phyloP scores from a whole-genome alignment of 2,888 invertebrate species.

The Epinotia demarniana region DNA sequence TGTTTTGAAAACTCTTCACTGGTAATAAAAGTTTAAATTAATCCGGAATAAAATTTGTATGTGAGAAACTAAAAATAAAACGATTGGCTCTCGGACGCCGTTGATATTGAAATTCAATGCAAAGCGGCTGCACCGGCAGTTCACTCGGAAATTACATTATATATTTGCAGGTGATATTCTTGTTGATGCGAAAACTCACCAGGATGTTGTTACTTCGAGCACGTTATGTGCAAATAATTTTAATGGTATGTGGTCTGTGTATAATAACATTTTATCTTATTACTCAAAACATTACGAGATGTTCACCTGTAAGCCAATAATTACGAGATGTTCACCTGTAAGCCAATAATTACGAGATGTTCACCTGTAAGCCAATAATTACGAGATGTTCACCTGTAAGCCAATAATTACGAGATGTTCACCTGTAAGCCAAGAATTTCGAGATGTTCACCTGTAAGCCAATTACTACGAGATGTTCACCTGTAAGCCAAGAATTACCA shows the following conservation, averaged over 20 bases:
- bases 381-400: no score
- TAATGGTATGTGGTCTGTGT: background rate
- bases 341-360: no score
- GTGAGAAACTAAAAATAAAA: constrained; percentile 18
- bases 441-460: no score
- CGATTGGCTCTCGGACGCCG: constrained; percentile 35
- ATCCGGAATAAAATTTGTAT: background rate
- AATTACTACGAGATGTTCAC: no score
- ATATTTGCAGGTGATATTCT: constrained; percentile 20
- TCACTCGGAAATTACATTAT: constrained; percentile 28
- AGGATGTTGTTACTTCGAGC: constrained; percentile 23
- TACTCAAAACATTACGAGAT: background rate
- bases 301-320: no score
- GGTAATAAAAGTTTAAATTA: background rate
- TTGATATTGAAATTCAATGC: constrained; percentile 33
- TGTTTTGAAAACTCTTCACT: background rate
- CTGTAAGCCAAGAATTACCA: no score
- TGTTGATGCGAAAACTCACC: constrained; percentile 27
- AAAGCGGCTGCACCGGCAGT: constrained; percentile 4
- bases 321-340: no score
- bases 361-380: no score
- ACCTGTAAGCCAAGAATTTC: no score
- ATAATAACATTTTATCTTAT: background rate
- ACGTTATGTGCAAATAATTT: background rate
- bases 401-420: no score